Evolutionary conservation across 2,113 vertebrate species (phyloP).

Genomic region (Cavia aperea): DNA sequence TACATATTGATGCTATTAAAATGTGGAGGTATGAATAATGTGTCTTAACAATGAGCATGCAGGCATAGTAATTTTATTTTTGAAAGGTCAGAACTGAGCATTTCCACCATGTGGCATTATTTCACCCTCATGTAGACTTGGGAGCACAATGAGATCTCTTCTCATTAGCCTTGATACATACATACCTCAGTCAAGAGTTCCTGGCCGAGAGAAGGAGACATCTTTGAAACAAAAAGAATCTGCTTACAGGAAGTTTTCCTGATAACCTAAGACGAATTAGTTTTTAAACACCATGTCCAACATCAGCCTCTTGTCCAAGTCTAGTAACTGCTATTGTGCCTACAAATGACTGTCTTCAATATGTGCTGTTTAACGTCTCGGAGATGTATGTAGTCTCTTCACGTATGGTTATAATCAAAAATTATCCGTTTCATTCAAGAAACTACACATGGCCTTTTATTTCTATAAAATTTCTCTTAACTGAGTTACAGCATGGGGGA

Average conservation of each 20-base stretch:
- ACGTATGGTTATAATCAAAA: conserved; percentile 17
- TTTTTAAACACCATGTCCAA: conserved; percentile 59
- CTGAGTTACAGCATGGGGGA: conserved; percentile 49
- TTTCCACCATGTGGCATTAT: conserved; percentile 63
- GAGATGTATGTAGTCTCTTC: neutral
- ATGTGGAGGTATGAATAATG: neutral
- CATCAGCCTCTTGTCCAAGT: conserved; percentile 58
- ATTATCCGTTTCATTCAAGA: conserved; percentile 51
- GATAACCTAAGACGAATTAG: conserved; percentile 63
- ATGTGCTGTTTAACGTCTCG: neutral
- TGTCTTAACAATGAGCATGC: conserved; percentile 33
- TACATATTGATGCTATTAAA: conserved; percentile 13
- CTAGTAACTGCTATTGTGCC: neutral
- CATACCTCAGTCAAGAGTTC: conserved; percentile 76
- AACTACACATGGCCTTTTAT: conserved; percentile 59
- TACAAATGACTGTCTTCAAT: neutral
- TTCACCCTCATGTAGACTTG: conserved; percentile 62
- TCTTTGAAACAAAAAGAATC: conserved; percentile 75
- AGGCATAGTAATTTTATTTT: conserved; percentile 61
- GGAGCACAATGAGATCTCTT: conserved; percentile 61
- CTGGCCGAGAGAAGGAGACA: conserved; percentile 66
- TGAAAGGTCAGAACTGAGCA: conserved; percentile 61
- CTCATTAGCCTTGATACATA: conserved; percentile 70
- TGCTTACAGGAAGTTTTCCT: conserved; percentile 69
- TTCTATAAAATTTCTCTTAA: conserved; percentile 53